Percentiles rank a stretch among this genome's conserved stretches.
phyloP scores from a whole-genome alignment of 2,888 invertebrate genomes.

The Pseudococcus longispinus region DNA sequence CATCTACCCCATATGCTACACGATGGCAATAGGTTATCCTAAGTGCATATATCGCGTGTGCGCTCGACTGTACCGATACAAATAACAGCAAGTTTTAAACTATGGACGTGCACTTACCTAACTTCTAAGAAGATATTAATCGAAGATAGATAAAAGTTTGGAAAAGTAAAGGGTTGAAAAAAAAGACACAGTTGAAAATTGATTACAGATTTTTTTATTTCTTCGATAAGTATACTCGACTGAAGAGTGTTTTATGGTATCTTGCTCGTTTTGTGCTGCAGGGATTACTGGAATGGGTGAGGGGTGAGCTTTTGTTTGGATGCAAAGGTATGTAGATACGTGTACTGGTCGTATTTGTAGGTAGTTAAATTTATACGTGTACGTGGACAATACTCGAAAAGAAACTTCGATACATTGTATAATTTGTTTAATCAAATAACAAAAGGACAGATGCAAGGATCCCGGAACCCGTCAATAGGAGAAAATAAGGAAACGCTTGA shows the following conservation, averaged over 20 bases:
- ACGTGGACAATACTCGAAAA: background rate
- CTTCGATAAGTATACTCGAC: too few species aligned
- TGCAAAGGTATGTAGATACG: background rate
- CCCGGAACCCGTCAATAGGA: conserved; percentile 19
- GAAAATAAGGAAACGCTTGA: conserved; percentile 14
- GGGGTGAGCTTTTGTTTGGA: too few species aligned
- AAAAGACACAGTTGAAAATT: background rate
- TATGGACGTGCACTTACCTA: background rate
- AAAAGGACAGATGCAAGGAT: conserved; percentile 32
- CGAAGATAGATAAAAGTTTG: background rate
- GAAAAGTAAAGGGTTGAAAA: background rate
- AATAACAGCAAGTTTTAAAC: background rate
- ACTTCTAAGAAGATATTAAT: background rate
- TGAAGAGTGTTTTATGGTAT: too few species aligned
- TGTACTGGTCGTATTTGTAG: background rate
- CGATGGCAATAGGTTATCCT: background rate
- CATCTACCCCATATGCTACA: conserved; percentile 1
- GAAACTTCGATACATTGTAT: conserved; percentile 31
- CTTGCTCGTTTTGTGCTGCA: too few species aligned
- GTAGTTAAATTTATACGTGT: background rate
- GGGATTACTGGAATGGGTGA: background rate
- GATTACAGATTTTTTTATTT: background rate
- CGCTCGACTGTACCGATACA: background rate
- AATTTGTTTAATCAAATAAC: conserved; percentile 39
- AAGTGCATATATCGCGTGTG: background rate